Evolutionary conservation across 1,140 invertebrate genomes (phyloP).

Genomic region (Kradibia gibbosae): DNA sequence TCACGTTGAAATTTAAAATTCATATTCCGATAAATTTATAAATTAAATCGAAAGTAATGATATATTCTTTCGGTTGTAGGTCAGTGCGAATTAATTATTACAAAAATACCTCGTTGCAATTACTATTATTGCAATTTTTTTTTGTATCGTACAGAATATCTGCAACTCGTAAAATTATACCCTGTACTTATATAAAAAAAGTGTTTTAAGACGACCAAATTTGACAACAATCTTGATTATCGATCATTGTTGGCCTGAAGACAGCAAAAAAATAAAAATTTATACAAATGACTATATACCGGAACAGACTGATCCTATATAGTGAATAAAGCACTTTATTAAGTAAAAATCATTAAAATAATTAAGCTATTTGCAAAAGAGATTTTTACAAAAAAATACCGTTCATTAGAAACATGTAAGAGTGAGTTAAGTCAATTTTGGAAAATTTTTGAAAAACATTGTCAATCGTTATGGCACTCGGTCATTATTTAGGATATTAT

Average conservation of each 20-base stretch:
- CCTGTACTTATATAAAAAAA: neutral
- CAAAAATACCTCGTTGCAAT: neutral
- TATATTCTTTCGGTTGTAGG: neutral
- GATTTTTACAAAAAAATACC: constrained; percentile 16
- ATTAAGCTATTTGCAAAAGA: neutral
- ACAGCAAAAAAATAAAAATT: neutral
- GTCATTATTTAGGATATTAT: neutral
- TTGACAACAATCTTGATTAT: constrained; percentile 10
- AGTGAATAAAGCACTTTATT: neutral
- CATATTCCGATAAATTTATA: neutral
- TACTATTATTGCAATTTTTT: neutral
- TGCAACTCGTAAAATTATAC: neutral
- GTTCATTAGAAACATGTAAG: constrained; percentile 8
- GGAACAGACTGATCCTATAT: constrained; percentile 9
- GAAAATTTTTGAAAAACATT: neutral
- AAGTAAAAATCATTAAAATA: constrained; percentile 8
- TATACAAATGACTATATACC: constrained; percentile 7
- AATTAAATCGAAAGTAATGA: neutral
- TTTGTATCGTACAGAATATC: constrained; percentile 10
- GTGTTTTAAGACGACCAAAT: neutral
- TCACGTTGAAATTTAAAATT: neutral
- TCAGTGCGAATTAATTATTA: neutral
- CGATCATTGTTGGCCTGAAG: neutral
- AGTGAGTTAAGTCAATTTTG: neutral
- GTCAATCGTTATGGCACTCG: neutral